Conservation (phyloP, 2,113 vertebrate genomes). For the Riparia riparia region DNA sequence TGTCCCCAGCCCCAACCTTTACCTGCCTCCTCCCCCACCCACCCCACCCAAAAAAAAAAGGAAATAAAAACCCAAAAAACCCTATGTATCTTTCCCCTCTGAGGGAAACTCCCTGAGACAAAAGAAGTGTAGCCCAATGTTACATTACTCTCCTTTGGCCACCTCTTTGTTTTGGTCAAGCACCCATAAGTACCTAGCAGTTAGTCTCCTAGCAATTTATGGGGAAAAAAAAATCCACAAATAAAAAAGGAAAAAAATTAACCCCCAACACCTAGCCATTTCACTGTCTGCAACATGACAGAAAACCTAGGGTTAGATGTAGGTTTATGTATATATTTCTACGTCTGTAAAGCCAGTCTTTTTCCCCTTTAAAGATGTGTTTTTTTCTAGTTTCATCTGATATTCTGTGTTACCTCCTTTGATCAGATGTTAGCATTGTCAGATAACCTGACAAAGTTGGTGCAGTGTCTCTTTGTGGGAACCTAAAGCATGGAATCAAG, state of each 20-base stretch:
- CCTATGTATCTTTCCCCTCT: not conserved
- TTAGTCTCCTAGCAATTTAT: not conserved
- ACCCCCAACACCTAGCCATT: not conserved
- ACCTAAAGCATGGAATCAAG: not conserved
- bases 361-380: not conserved
- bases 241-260: too few relatives aligned
- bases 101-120: not conserved
- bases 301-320: not conserved
- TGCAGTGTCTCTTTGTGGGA: not conserved
- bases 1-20: too few relatives aligned
- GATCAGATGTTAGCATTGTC: slow-evolving; percentile 6
- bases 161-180: not conserved
- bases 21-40: too few relatives aligned
- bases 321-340: not conserved
- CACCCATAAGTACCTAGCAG: not conserved
- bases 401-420: not conserved
- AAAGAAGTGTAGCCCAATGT: not conserved
- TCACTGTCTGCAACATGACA: not conserved
- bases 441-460: not conserved
- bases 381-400: not conserved
- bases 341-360: not conserved
- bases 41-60: too few relatives aligned
- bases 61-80: too few relatives aligned
- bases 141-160: not conserved
- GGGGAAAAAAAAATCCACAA: too few relatives aligned